Evolutionary conservation across 2,113 vertebrate species (phyloP), one percentile per base, ranked within the genome.

Genomic region (Sisor rabdophorus): DNA sequence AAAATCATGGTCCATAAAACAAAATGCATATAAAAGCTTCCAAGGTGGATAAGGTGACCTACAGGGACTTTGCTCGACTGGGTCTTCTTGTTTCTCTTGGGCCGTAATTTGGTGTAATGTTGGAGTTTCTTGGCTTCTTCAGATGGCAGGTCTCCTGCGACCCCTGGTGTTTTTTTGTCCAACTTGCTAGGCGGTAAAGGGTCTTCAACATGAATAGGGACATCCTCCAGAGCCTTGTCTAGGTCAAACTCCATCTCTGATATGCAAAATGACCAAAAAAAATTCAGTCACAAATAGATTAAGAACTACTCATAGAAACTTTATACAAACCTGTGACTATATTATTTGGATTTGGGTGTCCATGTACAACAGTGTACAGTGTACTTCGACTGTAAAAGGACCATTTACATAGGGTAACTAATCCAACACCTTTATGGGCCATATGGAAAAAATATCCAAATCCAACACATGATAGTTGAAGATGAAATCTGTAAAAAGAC

Each of bases 161-260:
- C 87, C 28, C 91, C 93, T 1, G 94, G 89, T 19, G 89, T 78
- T 75, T 92, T 89, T 67, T 93, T 95, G 79, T 96, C 95, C 1
- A 80, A 86, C 78, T 89, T 85, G 11, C 87, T 83, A 16, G 79
- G 80, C 77, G 89, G 79, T 59, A 90, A 6, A 93, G 91, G 89
- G 85, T 93, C 87, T 86, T 95, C 91, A 72, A 95, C 79, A 84
- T 95, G 89, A 84, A 94, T 86, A 4, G 93, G 91, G 0, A 98
- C 93, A 54, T 97, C 94, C 87, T 97, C 95, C 82, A 98, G 89
- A 11, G 97, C 97, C 88, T 95, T 98, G 86, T 98, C 96, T 74
- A 98, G 88, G 87, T 98, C 96, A 92, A 98, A 98, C 87, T 98
- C 97, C 97, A 98, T 98, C 84, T 98, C 97, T 98, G 81, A 64